phyloP scores from a whole-genome alignment of 2,888 invertebrate species.

The Mythimna impura region DNA sequence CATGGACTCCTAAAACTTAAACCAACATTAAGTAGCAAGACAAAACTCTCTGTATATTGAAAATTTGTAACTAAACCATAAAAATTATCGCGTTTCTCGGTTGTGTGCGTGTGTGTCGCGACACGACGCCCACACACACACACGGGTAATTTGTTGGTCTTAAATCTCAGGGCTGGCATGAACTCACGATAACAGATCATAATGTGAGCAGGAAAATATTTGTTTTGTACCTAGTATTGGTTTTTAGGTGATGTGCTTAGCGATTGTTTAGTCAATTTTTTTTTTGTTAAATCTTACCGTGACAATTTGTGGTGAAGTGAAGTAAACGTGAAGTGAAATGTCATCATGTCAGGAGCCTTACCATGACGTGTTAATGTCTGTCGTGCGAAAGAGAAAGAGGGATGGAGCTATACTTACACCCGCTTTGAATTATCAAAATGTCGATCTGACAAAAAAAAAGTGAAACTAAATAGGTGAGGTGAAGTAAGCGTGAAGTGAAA shows the following conservation, averaged over 20 bases:
- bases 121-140: constrained; percentile 60
- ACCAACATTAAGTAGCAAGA: constrained; percentile 18
- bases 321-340: too few relatives aligned
- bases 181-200: constrained; percentile 17
- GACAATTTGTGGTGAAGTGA: too few relatives aligned
- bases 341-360: background rate
- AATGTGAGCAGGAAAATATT: constrained; percentile 17
- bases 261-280: background rate
- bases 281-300: too few relatives aligned
- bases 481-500: too few relatives aligned
- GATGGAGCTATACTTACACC: too few relatives aligned
- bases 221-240: background rate
- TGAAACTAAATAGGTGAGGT: too few relatives aligned
- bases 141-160: constrained; percentile 68
- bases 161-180: constrained; percentile 70
- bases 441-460: too few relatives aligned
- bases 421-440: too few relatives aligned
- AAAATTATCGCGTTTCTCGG: constrained; percentile 66
- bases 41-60: constrained; percentile 45
- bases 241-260: background rate
- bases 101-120: constrained; percentile 65
- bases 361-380: too few relatives aligned
- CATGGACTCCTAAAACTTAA: background rate
- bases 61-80: constrained; percentile 68
- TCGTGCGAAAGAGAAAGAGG: too few relatives aligned